A percentile compares a stretch with the other conserved stretches of the same genome.
Conservation (phyloP, 2,888 invertebrate species). For the Acleris holmiana region DNA sequence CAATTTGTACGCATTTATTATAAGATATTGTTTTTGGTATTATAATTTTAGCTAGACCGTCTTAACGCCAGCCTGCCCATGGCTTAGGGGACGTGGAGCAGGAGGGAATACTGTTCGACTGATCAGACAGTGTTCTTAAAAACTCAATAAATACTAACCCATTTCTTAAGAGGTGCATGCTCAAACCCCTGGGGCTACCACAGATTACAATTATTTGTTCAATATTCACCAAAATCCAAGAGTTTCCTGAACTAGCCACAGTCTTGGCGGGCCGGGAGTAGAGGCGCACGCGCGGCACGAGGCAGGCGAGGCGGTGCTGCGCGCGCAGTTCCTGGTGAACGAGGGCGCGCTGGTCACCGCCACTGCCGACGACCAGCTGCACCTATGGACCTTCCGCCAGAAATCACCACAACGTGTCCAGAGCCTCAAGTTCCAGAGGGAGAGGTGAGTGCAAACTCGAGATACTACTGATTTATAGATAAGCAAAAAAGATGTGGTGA, state of each 20-base stretch:
- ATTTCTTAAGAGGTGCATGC: too few species aligned
- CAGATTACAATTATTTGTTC: neutral
- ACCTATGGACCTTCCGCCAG: conserved; percentile 98
- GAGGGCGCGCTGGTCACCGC: conserved; percentile 98
- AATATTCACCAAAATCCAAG: conserved; percentile 18
- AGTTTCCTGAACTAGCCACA: conserved; percentile 72
- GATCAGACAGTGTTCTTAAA: too few species aligned
- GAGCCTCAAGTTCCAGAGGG: conserved; percentile 98
- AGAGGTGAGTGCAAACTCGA: conserved; percentile 87
- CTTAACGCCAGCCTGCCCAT: too few species aligned
- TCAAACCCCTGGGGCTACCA: too few species aligned
- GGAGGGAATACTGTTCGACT: too few species aligned
- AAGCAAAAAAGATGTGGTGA: too few species aligned
- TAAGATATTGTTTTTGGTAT: too few species aligned
- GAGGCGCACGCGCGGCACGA: conserved; percentile 97
- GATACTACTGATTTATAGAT: neutral
- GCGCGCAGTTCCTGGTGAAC: conserved; percentile 97
- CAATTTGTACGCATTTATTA: neutral
- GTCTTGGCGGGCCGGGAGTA: conserved; percentile 98
- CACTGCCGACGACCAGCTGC: conserved; percentile 97
- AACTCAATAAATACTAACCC: too few species aligned
- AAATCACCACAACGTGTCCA: conserved; percentile 97
- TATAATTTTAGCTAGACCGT: too few species aligned
- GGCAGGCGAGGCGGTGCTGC: conserved; percentile 90
- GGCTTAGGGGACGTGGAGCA: too few species aligned